Conservation (phyloP, 2,797 vertebrate genomes). For the Coilia nasus region DNA sequence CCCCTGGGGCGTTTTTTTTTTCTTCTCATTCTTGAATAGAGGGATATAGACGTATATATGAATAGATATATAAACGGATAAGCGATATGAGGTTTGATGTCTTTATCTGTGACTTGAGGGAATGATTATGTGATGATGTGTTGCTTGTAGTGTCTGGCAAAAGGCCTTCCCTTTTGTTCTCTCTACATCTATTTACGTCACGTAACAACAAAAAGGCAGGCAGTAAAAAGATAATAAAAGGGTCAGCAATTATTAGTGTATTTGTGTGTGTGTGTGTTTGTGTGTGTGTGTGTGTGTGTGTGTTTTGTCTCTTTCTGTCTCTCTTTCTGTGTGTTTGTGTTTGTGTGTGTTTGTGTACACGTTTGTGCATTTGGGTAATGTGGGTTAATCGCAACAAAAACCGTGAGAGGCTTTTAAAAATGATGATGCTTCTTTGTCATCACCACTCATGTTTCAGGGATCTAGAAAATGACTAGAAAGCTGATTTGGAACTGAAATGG, state of each 20-base stretch:
- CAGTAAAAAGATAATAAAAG: constrained; percentile 32
- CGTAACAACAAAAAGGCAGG: neutral
- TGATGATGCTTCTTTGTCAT: neutral
- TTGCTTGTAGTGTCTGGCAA: neutral
- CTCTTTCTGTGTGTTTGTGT: neutral
- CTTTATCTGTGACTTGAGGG: neutral
- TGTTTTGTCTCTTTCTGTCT: neutral
- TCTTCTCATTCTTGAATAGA: constrained; percentile 48
- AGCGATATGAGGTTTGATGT: constrained; percentile 12
- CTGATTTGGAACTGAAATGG: no score
- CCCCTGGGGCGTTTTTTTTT: neutral
- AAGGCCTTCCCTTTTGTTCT: neutral
- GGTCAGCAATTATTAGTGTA: constrained; percentile 18
- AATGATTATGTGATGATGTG: neutral
- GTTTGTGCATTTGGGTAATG: neutral
- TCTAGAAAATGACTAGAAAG: no score
- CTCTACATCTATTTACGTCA: neutral
- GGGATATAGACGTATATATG: constrained; percentile 47
- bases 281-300: neutral
- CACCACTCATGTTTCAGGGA: neutral
- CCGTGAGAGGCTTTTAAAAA: neutral
- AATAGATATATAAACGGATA: constrained; percentile 7
- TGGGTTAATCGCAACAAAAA: neutral
- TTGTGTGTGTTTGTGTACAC: neutral
- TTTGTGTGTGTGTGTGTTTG: neutral